Evolutionary conservation across 2,797 vertebrate genomes (phyloP), one percentile per base, ranked within the genome.

Genomic region (Nasua narica): DNA sequence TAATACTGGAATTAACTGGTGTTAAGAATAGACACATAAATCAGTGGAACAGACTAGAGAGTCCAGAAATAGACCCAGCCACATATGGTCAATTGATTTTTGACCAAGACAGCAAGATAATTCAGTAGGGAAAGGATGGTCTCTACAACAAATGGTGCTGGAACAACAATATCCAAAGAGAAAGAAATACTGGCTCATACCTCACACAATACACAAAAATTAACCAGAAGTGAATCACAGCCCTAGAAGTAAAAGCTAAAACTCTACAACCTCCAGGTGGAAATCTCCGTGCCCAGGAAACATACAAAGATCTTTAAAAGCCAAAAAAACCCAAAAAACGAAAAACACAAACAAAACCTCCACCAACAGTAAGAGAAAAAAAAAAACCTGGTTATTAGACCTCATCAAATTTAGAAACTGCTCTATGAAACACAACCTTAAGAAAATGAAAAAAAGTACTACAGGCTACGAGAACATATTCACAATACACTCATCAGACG

Each of bases 391-490:
- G 37, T 62, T 88, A 67, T 62, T 43, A 74, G 54, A 84, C 43
- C 12, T 97, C 32, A 76, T 69, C 76, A 93, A 94, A 88, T 56
- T 82, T 97, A 54, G 11, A 92, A 97, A 56, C 29, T 90, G 40
- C 27, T 90, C 58, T 81, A 77, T 40, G 37, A 96, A 96, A 96
- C 16, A 93, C 7, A 86, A 6, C 7, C 50, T 72, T 77, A 62
- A 87, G 69, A 58, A 93, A 83, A 54, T 65, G 23, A 92, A 70
- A 77, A 65, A 90, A 40, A 25, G 82, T 14, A 0, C 9, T 35
- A 67, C 27, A 91, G 40, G 21, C 29, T 60, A 16, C 11, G 79
- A 93, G 58, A 79, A 95, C 79, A 94, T 46, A 94, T 58, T 79
- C 54, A 87, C 19, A 84, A 72, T 56, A 81, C 1, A 81, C 12